Conservation (phyloP, 2,888 invertebrate genomes). For the Synanthedon formicaeformis region DNA sequence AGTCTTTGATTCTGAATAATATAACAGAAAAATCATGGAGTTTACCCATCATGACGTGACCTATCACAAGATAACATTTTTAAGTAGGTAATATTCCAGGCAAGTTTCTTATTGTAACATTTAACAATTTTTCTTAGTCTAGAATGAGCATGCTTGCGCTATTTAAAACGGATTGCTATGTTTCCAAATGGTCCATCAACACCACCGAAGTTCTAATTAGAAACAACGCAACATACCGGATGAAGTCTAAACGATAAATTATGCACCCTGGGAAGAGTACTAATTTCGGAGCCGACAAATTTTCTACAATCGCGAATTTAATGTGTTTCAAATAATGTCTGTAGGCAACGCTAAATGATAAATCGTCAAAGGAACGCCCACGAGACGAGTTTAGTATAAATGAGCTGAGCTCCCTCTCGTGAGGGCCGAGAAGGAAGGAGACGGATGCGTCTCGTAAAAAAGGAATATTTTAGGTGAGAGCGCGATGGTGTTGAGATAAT, state of each 20-base stretch:
- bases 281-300: constrained; percentile 70
- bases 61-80: too few species aligned
- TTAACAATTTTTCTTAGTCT: too few species aligned
- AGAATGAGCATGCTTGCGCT: too few species aligned
- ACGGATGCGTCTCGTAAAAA: constrained; percentile 58
- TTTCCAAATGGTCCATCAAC: constrained; percentile 26
- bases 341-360: constrained; percentile 70
- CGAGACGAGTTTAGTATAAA: constrained; percentile 55
- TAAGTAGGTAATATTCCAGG: too few species aligned
- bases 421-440: constrained; percentile 36
- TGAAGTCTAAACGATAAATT: constrained; percentile 62
- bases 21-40: too few species aligned
- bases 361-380: constrained; percentile 65
- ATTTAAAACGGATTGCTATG: too few species aligned
- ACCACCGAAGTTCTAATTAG: constrained; percentile 59
- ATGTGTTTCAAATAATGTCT: constrained; percentile 70
- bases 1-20: too few species aligned
- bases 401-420: constrained; percentile 41
- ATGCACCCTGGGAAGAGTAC: constrained; percentile 61
- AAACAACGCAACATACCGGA: constrained; percentile 49
- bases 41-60: too few species aligned
- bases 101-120: too few species aligned
- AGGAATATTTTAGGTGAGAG: constrained; percentile 61
- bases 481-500: constrained; percentile 70
- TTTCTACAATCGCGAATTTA: constrained; percentile 67